Percentiles rank a stretch among this genome's conserved stretches.
Evolutionary conservation across 2,888 invertebrate species (phyloP).

Genomic region (Polietes domitor): DNA sequence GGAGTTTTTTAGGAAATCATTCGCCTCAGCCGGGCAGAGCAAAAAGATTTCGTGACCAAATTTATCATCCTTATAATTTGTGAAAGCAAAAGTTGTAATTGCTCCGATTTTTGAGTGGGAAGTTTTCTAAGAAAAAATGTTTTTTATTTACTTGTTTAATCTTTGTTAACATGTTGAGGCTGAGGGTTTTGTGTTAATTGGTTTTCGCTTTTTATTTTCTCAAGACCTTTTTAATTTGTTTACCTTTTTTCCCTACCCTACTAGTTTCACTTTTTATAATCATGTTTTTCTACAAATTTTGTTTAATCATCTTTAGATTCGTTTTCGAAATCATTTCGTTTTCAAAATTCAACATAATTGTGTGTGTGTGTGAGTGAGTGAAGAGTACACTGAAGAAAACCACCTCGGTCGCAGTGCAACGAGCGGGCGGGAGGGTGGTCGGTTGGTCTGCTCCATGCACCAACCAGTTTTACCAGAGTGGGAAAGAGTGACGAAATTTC

Average conservation of each 20-base stretch:
- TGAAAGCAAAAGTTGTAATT: too few relatives aligned
- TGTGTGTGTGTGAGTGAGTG: constrained; percentile 2
- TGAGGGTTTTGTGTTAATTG: not conserved
- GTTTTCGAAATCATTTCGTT: constrained; percentile 52
- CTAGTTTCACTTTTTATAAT: constrained; percentile 44
- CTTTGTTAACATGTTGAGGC: too few relatives aligned
- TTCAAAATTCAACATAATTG: constrained; percentile 35
- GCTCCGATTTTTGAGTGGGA: too few relatives aligned
- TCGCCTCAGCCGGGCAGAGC: too few relatives aligned
- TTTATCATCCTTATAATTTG: too few relatives aligned
- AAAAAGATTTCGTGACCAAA: too few relatives aligned
- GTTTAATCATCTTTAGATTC: constrained; percentile 38
- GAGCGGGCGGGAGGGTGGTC: not conserved
- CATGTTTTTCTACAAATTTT: constrained; percentile 3
- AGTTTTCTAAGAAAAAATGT: too few relatives aligned
- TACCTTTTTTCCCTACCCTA: not conserved
- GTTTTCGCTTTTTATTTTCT: not conserved
- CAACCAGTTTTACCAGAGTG: constrained; percentile 41
- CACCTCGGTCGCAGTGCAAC: not conserved
- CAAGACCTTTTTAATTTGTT: constrained; percentile 21
- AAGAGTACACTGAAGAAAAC: not conserved
- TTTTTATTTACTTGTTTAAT: too few relatives aligned
- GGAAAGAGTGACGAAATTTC: constrained; percentile 51
- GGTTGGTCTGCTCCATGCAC: not conserved
- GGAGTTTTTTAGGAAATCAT: too few relatives aligned